Evolutionary conservation across 2,888 invertebrate genomes (phyloP).

Genomic region (Drosophila meridionalis): DNA sequence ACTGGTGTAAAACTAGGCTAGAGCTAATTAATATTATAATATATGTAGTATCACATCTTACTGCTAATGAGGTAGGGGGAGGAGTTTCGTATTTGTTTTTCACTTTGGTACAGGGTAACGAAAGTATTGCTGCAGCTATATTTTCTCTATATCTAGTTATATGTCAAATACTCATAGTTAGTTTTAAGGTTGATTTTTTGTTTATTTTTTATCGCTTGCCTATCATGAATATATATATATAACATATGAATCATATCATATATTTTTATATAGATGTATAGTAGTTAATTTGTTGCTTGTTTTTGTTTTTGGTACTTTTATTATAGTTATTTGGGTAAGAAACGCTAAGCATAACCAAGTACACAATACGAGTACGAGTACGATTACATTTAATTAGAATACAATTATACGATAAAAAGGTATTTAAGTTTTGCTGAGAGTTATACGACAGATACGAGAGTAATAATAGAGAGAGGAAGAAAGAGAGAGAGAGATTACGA

Average conservation of each 20-base stretch:
- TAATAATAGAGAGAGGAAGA: slow-evolving; percentile 18
- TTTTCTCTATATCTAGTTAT: slow-evolving; percentile 30
- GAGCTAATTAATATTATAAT: slow-evolving; percentile 15
- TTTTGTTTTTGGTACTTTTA: slow-evolving; percentile 6
- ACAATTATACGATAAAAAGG: slow-evolving; percentile 55
- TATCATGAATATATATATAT: slow-evolving; percentile 27
- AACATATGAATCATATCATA: not conserved
- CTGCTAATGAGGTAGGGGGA: slow-evolving; percentile 36
- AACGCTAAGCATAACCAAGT: slow-evolving; percentile 69
- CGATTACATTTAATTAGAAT: slow-evolving; percentile 69
- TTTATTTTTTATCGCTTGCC: slow-evolving; percentile 14
- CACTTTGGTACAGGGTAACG: slow-evolving; percentile 9
- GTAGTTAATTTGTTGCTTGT: slow-evolving; percentile 21
- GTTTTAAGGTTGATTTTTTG: slow-evolving; percentile 15
- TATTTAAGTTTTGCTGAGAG: slow-evolving; percentile 60
- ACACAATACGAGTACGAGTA: slow-evolving; percentile 67
- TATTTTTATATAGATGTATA: slow-evolving; percentile 8
- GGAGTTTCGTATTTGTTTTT: slow-evolving; percentile 17
- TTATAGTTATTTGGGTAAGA: slow-evolving; percentile 53
- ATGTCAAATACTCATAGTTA: slow-evolving; percentile 33
- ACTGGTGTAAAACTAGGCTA: slow-evolving; percentile 41
- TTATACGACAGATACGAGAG: slow-evolving; percentile 66
- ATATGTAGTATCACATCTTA: slow-evolving; percentile 34
- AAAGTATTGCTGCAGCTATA: slow-evolving; percentile 37
- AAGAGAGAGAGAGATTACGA: slow-evolving; percentile 48